Evolutionary conservation across 92 coral and sea anemone genomes (phyloP).

Genomic region (Parazoanthus swiftii): DNA sequence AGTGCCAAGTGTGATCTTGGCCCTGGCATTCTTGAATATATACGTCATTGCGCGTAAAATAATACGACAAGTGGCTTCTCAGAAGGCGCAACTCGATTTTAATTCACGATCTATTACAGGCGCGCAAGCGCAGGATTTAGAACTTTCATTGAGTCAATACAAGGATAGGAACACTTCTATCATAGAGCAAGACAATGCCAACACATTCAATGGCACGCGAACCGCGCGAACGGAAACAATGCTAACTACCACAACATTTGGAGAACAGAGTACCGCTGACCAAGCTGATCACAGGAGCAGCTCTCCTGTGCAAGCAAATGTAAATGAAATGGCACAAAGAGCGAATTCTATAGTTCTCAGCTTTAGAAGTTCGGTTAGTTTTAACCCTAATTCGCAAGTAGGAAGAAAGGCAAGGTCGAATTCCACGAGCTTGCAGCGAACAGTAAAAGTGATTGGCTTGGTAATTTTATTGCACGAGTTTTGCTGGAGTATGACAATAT

Average conservation of each 20-base stretch:
- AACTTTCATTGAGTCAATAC: background rate
- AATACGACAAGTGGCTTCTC: conserved; percentile 15
- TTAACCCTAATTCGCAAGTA: background rate
- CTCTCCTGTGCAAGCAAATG: background rate
- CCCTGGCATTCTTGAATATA: conserved; percentile 18
- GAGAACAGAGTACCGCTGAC: background rate
- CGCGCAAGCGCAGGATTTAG: background rate
- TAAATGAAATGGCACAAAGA: background rate
- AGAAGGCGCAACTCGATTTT: conserved; percentile 29
- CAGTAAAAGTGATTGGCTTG: conserved; percentile 22
- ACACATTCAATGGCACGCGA: background rate
- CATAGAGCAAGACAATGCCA: background rate
- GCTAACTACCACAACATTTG: background rate
- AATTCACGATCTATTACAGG: conserved; percentile 5
- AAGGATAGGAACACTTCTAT: background rate
- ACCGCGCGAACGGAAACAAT: background rate
- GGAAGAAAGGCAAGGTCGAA: background rate
- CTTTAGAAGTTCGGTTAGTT: background rate
- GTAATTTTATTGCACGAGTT: conserved; percentile 17
- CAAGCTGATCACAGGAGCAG: background rate
- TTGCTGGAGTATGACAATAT: conserved; percentile 27
- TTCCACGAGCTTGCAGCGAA: conserved; percentile 15
- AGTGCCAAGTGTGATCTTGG: conserved; percentile 29
- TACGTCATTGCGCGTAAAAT: conserved; percentile 14
- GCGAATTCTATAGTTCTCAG: background rate